Percentiles rank a stretch among this genome's conserved stretches.
These are phyloP conservation scores for Hirundichthys speculiger DNA, from an alignment of 2,113 vertebrate genomes.

Conservation along the genomic window DNA sequence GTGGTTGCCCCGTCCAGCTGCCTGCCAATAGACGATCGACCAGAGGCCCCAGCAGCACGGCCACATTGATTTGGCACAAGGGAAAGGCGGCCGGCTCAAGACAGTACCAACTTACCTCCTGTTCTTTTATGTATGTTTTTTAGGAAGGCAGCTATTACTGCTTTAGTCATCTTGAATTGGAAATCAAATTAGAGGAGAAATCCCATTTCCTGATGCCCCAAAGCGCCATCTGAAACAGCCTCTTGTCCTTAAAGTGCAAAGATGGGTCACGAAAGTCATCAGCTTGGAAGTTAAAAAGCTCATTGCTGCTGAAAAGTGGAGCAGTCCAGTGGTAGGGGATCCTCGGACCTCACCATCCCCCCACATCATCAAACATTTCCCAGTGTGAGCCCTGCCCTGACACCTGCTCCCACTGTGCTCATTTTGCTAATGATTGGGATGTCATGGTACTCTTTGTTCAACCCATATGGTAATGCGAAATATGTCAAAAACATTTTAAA, in stretches of 20 bases:
- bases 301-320: slow-evolving; percentile 33
- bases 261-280: slow-evolving; percentile 43
- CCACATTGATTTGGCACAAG: slow-evolving; percentile 71
- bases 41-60: slow-evolving; percentile 61
- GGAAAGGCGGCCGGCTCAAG: slow-evolving; percentile 39
- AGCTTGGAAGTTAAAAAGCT: slow-evolving; percentile 57
- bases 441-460: slow-evolving; percentile 34
- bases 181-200: slow-evolving; percentile 27
- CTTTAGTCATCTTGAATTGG: slow-evolving; percentile 21
- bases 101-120: slow-evolving; percentile 34
- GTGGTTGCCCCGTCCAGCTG: slow-evolving; percentile 64
- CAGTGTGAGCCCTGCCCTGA: slow-evolving; percentile 54
- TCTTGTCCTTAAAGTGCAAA: slow-evolving; percentile 33
- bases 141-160: slow-evolving; percentile 19
- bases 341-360: slow-evolving; percentile 22
- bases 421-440: slow-evolving; percentile 61
- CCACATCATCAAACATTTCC: slow-evolving; percentile 27
- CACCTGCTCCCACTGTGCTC: slow-evolving; percentile 65
- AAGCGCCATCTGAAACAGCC: slow-evolving; percentile 24
- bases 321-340: slow-evolving; percentile 9
- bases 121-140: slow-evolving; percentile 43
- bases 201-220: slow-evolving; percentile 30
- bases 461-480: slow-evolving; percentile 3
- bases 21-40: slow-evolving; percentile 77
- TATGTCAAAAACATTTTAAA: no score